Percentiles rank a stretch among this genome's conserved stretches.
phyloP scores from a whole-genome alignment of 2,888 invertebrate species.

The Gari tellinella region DNA sequence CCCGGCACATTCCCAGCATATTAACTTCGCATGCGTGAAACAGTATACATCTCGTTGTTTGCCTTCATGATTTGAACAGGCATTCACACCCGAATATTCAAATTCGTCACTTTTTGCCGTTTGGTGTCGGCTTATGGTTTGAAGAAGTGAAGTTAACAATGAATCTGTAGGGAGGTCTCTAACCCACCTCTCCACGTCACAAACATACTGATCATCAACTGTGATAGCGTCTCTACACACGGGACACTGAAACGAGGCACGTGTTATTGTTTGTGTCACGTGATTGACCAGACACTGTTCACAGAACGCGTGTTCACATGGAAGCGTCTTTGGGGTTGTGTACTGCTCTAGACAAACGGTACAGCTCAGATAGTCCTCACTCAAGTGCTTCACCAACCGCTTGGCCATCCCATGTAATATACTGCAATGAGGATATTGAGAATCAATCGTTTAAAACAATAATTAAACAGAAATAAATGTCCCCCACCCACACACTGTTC shows the following conservation, averaged over 20 bases:
- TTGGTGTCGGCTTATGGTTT: slow-evolving; percentile 34
- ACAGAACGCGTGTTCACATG: slow-evolving; percentile 52
- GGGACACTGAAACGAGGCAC: slow-evolving; percentile 20
- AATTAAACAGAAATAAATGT: too few species aligned
- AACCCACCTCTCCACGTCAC: slow-evolving; percentile 33
- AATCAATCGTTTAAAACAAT: too few species aligned
- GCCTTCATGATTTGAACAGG: slow-evolving; percentile 31
- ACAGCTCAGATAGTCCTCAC: slow-evolving; percentile 47
- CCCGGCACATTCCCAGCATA: slow-evolving; percentile 53
- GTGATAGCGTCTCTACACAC: slow-evolving; percentile 24
- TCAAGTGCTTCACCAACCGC: slow-evolving; percentile 27
- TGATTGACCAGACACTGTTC: slow-evolving; percentile 28
- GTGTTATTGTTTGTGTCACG: slow-evolving; percentile 16
- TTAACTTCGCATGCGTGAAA: slow-evolving; percentile 39
- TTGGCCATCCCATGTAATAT: slow-evolving; percentile 13
- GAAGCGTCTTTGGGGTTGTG: slow-evolving; percentile 26
- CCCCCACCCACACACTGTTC: too few species aligned
- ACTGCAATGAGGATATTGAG: too few species aligned
- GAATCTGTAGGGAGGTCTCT: slow-evolving; percentile 29
- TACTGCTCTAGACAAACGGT: slow-evolving; percentile 47
- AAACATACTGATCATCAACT: background rate
- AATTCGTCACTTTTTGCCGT: too few species aligned
- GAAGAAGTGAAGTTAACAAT: slow-evolving; percentile 28
- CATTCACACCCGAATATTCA: too few species aligned
- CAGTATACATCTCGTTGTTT: slow-evolving; percentile 43